Conservation (phyloP, 2,888 invertebrate species). For the Lasioglossum marginatum region DNA sequence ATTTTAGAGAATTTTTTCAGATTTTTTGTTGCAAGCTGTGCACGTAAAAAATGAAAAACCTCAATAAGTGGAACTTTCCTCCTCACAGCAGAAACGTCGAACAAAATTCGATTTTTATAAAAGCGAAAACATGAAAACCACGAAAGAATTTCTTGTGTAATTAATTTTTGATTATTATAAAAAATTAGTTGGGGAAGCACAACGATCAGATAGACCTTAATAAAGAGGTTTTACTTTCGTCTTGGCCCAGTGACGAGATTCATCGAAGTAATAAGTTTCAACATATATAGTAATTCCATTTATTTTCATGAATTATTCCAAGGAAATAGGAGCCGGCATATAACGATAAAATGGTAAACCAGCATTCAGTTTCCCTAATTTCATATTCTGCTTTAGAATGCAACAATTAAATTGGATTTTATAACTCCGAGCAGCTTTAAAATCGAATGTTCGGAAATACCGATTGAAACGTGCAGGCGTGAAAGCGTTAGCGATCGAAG, state of each 20-base stretch:
- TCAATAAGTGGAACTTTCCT: too few species aligned
- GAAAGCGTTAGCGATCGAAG: constrained; percentile 23
- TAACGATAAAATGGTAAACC: background rate
- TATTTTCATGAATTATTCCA: constrained; percentile 12
- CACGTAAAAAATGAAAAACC: too few species aligned
- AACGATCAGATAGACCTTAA: constrained; percentile 1
- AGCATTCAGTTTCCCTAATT: background rate
- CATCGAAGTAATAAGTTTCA: background rate
- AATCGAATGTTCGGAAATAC: background rate
- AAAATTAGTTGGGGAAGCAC: background rate
- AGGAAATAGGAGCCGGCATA: background rate
- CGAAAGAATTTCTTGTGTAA: background rate
- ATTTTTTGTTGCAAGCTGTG: too few species aligned
- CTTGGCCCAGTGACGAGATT: background rate
- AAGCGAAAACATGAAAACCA: too few species aligned
- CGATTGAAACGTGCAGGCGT: background rate
- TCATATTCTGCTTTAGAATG: background rate
- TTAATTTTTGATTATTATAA: background rate
- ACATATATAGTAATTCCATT: background rate
- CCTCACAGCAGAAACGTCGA: too few species aligned
- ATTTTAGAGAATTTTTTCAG: too few species aligned
- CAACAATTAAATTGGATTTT: background rate
- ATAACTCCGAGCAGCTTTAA: background rate
- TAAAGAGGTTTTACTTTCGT: background rate
- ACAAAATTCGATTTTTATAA: too few species aligned